These are phyloP conservation scores for Maconellicoccus hirsutus DNA, from an alignment of 1,140 invertebrate genomes.

Conservation along the genomic window DNA sequence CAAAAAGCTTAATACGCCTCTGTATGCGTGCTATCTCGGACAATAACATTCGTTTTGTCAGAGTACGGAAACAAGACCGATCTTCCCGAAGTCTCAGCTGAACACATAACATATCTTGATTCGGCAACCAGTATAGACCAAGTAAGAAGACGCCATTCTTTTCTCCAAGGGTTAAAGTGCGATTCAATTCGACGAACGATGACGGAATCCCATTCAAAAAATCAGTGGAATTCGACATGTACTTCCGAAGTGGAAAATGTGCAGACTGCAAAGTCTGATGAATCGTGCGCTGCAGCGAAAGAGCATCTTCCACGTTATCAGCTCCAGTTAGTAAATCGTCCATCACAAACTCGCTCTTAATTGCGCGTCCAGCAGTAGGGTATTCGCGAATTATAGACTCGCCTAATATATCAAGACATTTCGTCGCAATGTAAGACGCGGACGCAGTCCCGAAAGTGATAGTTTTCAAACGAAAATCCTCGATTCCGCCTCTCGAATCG, in stretches of 20 bases:
- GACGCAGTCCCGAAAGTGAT: slow-evolving; percentile 34
- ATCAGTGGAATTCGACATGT: neutral
- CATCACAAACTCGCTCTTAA: slow-evolving; percentile 36
- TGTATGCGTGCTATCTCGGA: no score
- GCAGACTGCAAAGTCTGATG: neutral
- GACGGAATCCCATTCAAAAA: no score
- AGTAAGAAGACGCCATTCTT: no score
- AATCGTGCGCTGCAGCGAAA: neutral
- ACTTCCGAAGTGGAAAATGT: neutral
- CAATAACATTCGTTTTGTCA: no score
- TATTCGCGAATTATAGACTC: slow-evolving; percentile 29
- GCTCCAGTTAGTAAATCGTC: slow-evolving; percentile 26
- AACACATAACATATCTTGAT: no score
- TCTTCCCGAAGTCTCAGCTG: no score
- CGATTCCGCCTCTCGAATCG: slow-evolving; percentile 25
- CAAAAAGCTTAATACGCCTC: no score
- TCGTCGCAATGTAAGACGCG: slow-evolving; percentile 33
- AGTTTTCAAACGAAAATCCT: slow-evolving; percentile 32
- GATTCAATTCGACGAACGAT: no score
- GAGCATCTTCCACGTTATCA: neutral
- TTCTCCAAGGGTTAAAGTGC: no score
- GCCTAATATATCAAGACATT: slow-evolving; percentile 32
- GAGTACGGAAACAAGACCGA: no score
- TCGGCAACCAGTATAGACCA: no score
- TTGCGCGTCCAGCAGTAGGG: slow-evolving; percentile 30